Evolutionary conservation across 2,113 vertebrate genomes (phyloP), one percentile per base, ranked within the genome.

Genomic region (Nibea albiflora): DNA sequence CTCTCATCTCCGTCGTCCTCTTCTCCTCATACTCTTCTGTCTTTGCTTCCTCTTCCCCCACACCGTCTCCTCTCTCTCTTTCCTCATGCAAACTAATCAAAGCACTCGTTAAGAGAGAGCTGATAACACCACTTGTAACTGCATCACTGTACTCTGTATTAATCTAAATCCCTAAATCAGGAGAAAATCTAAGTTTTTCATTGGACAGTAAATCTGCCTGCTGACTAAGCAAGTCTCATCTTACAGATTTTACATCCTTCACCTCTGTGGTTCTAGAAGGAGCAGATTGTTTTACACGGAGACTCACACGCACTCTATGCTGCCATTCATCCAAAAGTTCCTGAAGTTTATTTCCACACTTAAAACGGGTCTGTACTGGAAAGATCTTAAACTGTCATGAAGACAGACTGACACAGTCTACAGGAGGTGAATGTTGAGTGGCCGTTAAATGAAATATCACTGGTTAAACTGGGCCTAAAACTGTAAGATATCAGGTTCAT

Each of bases 1-100:
- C 49, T 78, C n/a, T 72, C 50, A 50, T 52, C 60, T 60, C 17
- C 57, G 56, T 70, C 49, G 44, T 76, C 44, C 16, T 76, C 39
- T 47, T 65, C 20, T 79, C 22, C 71, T 70, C 39, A 64, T 39
- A 17, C 56, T 44, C 66, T 26, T 47, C 1, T 1, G 24, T 81
- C 47, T 60, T 53, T 26, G 8, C 28, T 73, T 72, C 52, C 44
- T 24, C 20, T 46, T n/a, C 28, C 28, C 50, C 65, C 62, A 2
- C 16, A n/a, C 24, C 16, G 19, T 11, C 8, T 11, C 57, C 47
- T 28, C n/a, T n/a, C 16, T 39, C 19, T 22, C 46, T 9, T 52
- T 19, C 10, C 10, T 78, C 17, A 3, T 66, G 42, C 31, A 57
- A 76, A 64, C 28, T 39, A 49, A 50, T 67, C 62, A 52, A 46